Evolutionary conservation across 2,888 invertebrate species (phyloP), one percentile per base, ranked within the genome.

Genomic region (Limenitis camilla): DNA sequence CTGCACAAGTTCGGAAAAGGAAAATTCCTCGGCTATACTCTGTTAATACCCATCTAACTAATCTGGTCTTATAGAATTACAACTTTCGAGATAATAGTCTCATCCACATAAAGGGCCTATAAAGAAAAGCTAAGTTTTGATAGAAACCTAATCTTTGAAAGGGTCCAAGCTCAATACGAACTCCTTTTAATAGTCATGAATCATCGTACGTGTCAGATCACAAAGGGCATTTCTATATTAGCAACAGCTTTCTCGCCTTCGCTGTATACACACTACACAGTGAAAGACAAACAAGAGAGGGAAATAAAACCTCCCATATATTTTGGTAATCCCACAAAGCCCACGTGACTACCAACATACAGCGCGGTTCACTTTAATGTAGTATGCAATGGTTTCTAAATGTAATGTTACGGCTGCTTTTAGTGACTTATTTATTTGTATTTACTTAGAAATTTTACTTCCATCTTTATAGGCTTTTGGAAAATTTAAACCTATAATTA

Each of bases 91-190:
- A 27, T 29, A 5, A 44, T 35, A 27, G n/a, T 27, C 35, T 10
- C 27, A 28, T 10, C 19, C 9, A 27, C 5, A 33, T 8, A 8
- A 32, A 28, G 9, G 31, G 38, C 27, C 6, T 10, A 9, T 28
- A 28, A 28, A 9, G 7, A 5, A 50, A 39, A 7, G 32, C 6
- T 32, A 32, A 19, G 28, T 29, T 11, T 6, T 8, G 39, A 11
- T 9, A 10, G 19, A 27, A 40, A 19, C 10, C 32, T 9, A 30
- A 38, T 29, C 33, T 44, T 19, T 19, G 19, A 19, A 44, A 35
- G 33, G 29, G 40, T 9, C 28, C 28, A 65, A 65, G 38, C 60
- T 60, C 61, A 65, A 66, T 64, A 33, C 29, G 43, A 56, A 29
- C 40, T 33, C 45, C 40, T 33, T 40, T 35, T 51, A 56, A 48